phyloP scores from a whole-genome alignment of 2,113 vertebrate genomes.

The Barbus barbus region DNA sequence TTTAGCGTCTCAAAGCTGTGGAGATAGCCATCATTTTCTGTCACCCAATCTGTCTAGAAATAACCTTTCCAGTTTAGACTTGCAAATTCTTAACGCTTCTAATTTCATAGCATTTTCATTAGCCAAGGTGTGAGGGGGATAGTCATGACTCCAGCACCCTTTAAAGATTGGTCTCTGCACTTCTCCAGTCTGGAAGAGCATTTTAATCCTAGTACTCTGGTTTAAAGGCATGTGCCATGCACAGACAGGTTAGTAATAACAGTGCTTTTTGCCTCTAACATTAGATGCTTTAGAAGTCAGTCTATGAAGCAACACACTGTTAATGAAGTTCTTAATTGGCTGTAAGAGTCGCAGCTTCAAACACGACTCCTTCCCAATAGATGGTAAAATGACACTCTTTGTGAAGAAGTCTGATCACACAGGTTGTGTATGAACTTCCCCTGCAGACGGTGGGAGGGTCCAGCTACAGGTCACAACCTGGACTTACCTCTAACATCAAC shows the following conservation, averaged over 20 bases:
- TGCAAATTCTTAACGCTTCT: constrained; percentile 59
- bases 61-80: constrained; percentile 61
- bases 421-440: constrained; percentile 1
- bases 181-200: constrained; percentile 49
- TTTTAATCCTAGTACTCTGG: too few species aligned
- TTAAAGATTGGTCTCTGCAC: constrained; percentile 57
- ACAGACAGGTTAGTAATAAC: constrained; percentile 23
- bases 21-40: constrained; percentile 70
- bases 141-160: constrained; percentile 60
- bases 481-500: constrained; percentile 19
- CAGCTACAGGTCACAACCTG: constrained; percentile 23
- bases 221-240: constrained; percentile 30
- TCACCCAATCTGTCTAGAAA: constrained; percentile 63
- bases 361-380: not conserved
- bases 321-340: constrained; percentile 24
- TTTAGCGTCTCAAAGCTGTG: constrained; percentile 63
- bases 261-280: constrained; percentile 17
- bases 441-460: not conserved
- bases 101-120: constrained; percentile 72
- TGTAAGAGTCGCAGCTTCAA: constrained; percentile 11
- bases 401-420: not conserved
- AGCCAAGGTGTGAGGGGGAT: constrained; percentile 51
- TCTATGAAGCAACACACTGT: not conserved
- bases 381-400: constrained; percentile 25
- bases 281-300: not conserved